Evolutionary conservation across 2,113 vertebrate genomes (phyloP), one percentile per base, ranked within the genome.

Genomic region (Polyodon spathula): DNA sequence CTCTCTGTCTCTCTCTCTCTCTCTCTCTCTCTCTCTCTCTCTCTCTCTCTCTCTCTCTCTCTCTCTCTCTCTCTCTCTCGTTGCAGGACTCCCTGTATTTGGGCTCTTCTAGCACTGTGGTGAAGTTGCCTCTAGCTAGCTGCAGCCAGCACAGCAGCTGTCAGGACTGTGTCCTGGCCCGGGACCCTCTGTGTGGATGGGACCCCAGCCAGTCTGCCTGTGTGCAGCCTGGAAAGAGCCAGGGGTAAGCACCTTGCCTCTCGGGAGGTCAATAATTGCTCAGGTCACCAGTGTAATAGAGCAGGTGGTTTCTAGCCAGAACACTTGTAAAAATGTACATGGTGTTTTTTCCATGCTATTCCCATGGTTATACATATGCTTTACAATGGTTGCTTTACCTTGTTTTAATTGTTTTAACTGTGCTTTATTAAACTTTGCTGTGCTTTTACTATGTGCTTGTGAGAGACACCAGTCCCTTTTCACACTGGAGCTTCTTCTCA

Each of bases 151-250:
- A 87, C 59, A 44, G 63, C 69, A 81, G 70, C 79, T 93, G 91
- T 68, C 75, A 82, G 37, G 82, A 84, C 63, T 93, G 91, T 54
- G 78, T 86, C 43, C 73, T 79, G 69, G 86, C 88, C 63, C 76
- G 77, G 59, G 80, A 80, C 37, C 85, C 92, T 4, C 76, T 79
- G 56, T 93, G 91, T 56, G 78, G 77, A 53, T 93, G 91, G 90
- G 82, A 67, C 64, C 8, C 60, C 8, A 67, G 42, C 4, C 69
- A 79, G 0, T 59, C 56, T 4, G 69, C 73, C 1, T 89, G 89
- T 64, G 71, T 63, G 43, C 58, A 38, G 56, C 67, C 14, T 4
- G 61, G 50, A n/a, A 64, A 52, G 63, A 73, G 76, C 79, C 66
- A 74, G 39, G 69, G 73, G 67, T 67, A 17, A 68, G 60, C 15